A percentile compares a stretch with the other conserved stretches of the same genome.
phyloP scores from a whole-genome alignment of 2,113 vertebrate species.

The Halichoerus grypus region DNA sequence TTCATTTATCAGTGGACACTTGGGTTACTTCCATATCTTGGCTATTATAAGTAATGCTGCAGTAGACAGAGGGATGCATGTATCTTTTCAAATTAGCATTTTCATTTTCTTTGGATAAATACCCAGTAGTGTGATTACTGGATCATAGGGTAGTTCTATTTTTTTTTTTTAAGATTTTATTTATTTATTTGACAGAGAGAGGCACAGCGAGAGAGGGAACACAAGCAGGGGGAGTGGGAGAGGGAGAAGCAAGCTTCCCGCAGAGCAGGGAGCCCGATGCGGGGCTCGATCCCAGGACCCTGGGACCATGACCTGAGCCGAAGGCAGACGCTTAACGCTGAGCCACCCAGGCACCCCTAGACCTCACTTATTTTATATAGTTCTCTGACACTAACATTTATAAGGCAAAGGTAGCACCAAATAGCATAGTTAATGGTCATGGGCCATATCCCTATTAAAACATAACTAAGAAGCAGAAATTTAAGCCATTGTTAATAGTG shows the following conservation, averaged over 20 bases:
- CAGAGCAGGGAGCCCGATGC: too few species aligned
- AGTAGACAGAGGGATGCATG: background rate
- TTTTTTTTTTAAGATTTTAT: background rate
- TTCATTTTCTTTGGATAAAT: background rate
- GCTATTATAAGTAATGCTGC: background rate
- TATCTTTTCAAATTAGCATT: background rate
- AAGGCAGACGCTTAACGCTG: too few species aligned
- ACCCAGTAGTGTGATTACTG: background rate
- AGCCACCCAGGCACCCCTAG: background rate
- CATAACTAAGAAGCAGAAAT: slow-evolving; percentile 42
- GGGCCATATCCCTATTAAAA: slow-evolving; percentile 21
- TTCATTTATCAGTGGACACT: background rate
- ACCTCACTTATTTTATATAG: background rate
- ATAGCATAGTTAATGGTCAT: slow-evolving; percentile 65
- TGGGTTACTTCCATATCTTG: background rate
- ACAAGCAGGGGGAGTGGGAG: too few species aligned
- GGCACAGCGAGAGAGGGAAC: too few species aligned
- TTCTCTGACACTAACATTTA: slow-evolving; percentile 51
- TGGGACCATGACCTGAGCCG: too few species aligned
- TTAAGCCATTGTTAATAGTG: slow-evolving; percentile 67
- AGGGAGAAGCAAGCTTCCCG: too few species aligned
- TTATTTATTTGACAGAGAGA: too few species aligned
- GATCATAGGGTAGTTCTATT: background rate
- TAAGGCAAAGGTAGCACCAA: background rate
- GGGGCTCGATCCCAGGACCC: too few species aligned